Evolutionary conservation across 2,113 vertebrate species (phyloP).

Genomic region (Phyllopteryx taeniolatus): DNA sequence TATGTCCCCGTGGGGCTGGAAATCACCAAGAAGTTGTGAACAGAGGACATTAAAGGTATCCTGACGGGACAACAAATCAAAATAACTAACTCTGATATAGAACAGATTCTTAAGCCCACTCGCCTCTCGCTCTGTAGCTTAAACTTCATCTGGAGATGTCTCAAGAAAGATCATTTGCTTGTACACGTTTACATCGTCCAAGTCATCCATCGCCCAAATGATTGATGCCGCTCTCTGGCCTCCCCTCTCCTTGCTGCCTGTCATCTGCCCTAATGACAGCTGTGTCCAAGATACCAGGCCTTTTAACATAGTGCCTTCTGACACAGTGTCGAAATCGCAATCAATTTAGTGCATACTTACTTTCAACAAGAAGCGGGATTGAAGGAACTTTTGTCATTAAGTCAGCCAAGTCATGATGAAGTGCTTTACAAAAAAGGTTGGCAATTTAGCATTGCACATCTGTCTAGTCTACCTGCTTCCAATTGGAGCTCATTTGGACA

Average conservation of each 20-base stretch:
- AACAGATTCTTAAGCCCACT: conserved; percentile 9
- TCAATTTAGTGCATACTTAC: not conserved
- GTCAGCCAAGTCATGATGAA: not conserved
- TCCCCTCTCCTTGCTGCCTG: conserved; percentile 17
- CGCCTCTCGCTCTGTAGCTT: not conserved
- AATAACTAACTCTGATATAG: conserved; percentile 48
- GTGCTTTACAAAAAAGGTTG: not conserved
- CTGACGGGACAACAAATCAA: conserved; percentile 52
- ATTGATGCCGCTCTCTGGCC: conserved; percentile 7
- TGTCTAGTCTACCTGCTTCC: too few species aligned
- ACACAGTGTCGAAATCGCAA: conserved; percentile 21
- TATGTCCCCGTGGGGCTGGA: not conserved
- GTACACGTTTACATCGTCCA: conserved; percentile 16
- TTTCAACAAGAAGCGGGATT: not conserved
- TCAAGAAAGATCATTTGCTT: conserved; percentile 8
- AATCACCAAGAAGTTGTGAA: conserved; percentile 64
- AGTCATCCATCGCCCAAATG: not conserved
- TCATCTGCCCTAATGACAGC: not conserved
- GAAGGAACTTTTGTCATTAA: not conserved
- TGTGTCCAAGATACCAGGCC: conserved; percentile 15
- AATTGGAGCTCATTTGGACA: too few species aligned
- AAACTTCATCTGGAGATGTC: conserved; percentile 14
- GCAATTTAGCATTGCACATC: too few species aligned
- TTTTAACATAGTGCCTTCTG: conserved; percentile 21
- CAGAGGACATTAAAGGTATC: conserved; percentile 42